These are phyloP conservation scores for Drosophila baimaii DNA, from an alignment of 1,140 invertebrate genomes.

Conservation along the genomic window DNA sequence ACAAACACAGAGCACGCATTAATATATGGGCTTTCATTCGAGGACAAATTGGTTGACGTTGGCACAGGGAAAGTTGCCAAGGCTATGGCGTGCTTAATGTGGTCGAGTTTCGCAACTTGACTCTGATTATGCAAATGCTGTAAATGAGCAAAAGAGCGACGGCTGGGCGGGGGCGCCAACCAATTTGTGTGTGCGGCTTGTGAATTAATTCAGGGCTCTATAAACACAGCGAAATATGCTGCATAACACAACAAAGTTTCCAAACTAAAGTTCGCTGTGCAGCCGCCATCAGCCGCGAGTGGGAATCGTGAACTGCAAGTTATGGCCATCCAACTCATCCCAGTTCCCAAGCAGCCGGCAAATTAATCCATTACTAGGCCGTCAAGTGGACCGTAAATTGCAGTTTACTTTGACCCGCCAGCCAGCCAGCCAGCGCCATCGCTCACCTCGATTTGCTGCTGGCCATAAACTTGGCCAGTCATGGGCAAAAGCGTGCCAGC, in stretches of 20 bases:
- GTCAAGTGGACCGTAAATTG: slow-evolving; percentile 60
- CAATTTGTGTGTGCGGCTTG: slow-evolving; percentile 44
- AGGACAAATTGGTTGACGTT: slow-evolving; percentile 60
- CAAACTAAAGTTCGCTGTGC: slow-evolving; percentile 22
- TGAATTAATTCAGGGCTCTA: slow-evolving; percentile 37
- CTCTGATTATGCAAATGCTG: slow-evolving; percentile 64
- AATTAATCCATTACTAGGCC: slow-evolving; percentile 68
- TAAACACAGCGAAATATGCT: slow-evolving; percentile 27
- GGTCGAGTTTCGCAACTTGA: slow-evolving; percentile 41
- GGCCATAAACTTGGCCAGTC: slow-evolving; percentile 64
- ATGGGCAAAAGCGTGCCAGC: slow-evolving; percentile 51
- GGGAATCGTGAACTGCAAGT: slow-evolving; percentile 20
- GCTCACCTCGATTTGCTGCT: slow-evolving; percentile 46
- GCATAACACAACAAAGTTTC: slow-evolving; percentile 36
- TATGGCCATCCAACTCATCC: slow-evolving; percentile 17
- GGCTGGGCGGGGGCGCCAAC: slow-evolving; percentile 5
- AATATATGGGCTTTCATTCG: slow-evolving; percentile 34
- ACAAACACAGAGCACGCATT: slow-evolving; percentile 13
- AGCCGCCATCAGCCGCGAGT: not conserved
- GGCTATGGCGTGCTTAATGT: slow-evolving; percentile 58
- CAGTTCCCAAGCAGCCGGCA: slow-evolving; percentile 25
- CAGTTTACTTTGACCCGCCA: slow-evolving; percentile 51
- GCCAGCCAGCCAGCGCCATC: slow-evolving; percentile 11
- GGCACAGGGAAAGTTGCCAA: slow-evolving; percentile 54
- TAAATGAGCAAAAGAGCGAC: slow-evolving; percentile 46